These are phyloP conservation scores for Murina feae DNA, from an alignment of 2,113 vertebrate genomes.

Conservation along the genomic window DNA sequence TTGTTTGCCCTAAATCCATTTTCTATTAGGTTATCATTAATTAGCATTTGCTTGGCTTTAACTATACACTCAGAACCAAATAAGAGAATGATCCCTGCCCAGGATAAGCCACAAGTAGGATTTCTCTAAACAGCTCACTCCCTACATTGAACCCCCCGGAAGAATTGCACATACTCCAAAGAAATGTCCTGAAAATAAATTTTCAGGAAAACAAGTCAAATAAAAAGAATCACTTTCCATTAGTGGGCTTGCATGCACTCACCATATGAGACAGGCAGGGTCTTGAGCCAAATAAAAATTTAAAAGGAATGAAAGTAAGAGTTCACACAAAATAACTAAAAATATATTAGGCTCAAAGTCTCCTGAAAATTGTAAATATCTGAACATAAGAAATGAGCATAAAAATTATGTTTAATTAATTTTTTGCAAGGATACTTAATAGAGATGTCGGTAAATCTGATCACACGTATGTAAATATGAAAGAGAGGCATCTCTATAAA, in stretches of 20 bases:
- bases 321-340: constrained; percentile 43
- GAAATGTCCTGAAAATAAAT: constrained; percentile 39
- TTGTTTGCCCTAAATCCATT: constrained; percentile 68
- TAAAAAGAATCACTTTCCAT: constrained; percentile 31
- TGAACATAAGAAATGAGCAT: constrained; percentile 25
- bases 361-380: constrained; percentile 41
- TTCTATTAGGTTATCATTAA: constrained; percentile 71
- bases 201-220: constrained; percentile 51
- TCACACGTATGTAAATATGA: neutral
- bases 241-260: neutral
- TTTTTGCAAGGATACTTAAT: neutral
- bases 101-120: neutral
- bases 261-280: constrained; percentile 28
- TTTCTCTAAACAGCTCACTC: neutral
- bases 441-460: neutral
- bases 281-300: constrained; percentile 48
- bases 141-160: neutral
- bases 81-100: constrained; percentile 9
- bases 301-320: constrained; percentile 12
- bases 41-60: constrained; percentile 63
- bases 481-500: neutral
- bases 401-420: constrained; percentile 8
- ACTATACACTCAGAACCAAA: constrained; percentile 15
- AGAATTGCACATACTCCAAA: constrained; percentile 49
- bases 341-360: constrained; percentile 10